Evolutionary conservation across 2,888 invertebrate species (phyloP).

Genomic region (Ptychoptera contaminata): DNA sequence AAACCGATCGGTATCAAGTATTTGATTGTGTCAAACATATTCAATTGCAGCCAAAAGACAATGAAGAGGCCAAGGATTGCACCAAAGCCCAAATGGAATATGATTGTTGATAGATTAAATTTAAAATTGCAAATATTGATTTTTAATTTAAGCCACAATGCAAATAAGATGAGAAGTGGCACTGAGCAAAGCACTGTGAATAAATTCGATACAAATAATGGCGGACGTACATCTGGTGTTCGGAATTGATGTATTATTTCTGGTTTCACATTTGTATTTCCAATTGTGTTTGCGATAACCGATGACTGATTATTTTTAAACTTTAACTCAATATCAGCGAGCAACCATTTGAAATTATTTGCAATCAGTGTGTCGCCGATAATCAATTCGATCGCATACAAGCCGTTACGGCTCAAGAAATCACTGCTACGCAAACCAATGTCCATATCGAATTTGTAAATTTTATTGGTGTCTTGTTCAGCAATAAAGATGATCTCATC

Average conservation of each 20-base stretch:
- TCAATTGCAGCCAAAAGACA: slow-evolving; percentile 80
- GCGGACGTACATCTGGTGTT: slow-evolving; percentile 79
- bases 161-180: slow-evolving; percentile 66
- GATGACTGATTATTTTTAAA: slow-evolving; percentile 37
- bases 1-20: slow-evolving; percentile 73
- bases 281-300: slow-evolving; percentile 16
- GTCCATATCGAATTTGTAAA: slow-evolving; percentile 86
- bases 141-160: slow-evolving; percentile 75
- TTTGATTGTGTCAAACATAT: slow-evolving; percentile 92
- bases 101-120: slow-evolving; percentile 57
- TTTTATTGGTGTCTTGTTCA: slow-evolving; percentile 60
- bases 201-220: slow-evolving; percentile 71
- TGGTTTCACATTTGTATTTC: slow-evolving; percentile 17
- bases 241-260: slow-evolving; percentile 75
- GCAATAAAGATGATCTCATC: slow-evolving; percentile 89
- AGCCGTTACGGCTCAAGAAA: slow-evolving; percentile 58
- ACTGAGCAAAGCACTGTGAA: slow-evolving; percentile 74
- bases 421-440: slow-evolving; percentile 65
- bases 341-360: slow-evolving; percentile 75
- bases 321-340: slow-evolving; percentile 63
- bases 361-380: slow-evolving; percentile 83
- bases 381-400: slow-evolving; percentile 66
- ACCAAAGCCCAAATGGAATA: slow-evolving; percentile 82
- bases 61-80: slow-evolving; percentile 81
- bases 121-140: slow-evolving; percentile 76